Conservation (phyloP, 2,113 vertebrate species). For the Ceuthmochares aereus region DNA sequence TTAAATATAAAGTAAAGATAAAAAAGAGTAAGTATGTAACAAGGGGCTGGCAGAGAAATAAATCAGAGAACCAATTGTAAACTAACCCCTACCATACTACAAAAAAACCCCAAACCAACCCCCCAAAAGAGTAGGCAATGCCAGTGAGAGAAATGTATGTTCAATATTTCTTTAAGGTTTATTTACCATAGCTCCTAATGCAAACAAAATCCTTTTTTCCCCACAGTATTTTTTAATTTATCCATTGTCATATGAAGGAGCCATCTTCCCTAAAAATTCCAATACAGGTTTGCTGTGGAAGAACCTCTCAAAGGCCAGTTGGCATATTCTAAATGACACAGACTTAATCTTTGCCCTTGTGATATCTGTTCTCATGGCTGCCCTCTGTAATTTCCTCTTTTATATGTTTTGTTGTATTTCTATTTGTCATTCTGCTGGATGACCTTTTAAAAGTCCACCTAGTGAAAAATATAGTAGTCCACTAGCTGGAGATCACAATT, state of each 20-base stretch:
- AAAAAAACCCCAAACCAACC: background rate
- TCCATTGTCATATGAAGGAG: background rate
- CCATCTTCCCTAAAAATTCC: background rate
- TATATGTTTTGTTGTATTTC: background rate
- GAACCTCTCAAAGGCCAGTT: background rate
- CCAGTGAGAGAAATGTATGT: background rate
- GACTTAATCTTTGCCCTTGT: background rate
- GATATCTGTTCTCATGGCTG: background rate
- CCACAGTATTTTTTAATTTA: background rate
- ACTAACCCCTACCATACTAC: rapidly evolving
- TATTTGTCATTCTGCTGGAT: background rate
- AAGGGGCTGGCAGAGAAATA: background rate
- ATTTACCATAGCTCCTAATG: background rate
- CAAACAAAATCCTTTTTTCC: background rate
- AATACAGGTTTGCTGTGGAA: background rate
- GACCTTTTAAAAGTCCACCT: background rate
- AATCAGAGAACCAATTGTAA: background rate
- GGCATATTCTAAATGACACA: background rate
- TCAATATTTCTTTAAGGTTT: background rate
- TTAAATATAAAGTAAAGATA: background rate
- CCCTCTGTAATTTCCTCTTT: background rate
- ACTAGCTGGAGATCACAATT: background rate
- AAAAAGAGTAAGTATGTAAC: background rate
- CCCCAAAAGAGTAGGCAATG: background rate
- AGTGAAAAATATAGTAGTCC: background rate